Conservation (phyloP, 2,113 vertebrate species). For the Seriola quinqueradiata region DNA sequence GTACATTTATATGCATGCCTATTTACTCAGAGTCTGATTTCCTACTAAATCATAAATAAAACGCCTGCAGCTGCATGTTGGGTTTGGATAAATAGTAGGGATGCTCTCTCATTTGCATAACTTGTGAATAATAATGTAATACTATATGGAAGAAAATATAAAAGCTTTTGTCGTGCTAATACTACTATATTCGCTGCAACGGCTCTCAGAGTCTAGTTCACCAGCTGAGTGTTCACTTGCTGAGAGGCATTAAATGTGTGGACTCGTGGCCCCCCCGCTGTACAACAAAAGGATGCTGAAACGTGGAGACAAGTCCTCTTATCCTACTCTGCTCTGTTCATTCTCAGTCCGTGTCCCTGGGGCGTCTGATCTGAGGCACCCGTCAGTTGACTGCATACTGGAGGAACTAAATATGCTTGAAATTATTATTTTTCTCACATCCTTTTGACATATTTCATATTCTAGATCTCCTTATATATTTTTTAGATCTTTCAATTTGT, state of each 20-base stretch:
- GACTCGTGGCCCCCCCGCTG: not conserved
- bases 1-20: conserved; percentile 8
- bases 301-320: conserved; percentile 38
- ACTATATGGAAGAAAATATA: not conserved
- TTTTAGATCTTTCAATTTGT: not conserved
- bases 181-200: conserved; percentile 10
- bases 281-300: conserved; percentile 41
- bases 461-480: not conserved
- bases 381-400: conserved; percentile 9
- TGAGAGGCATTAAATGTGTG: conserved; percentile 29
- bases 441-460: not conserved
- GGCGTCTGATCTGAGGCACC: conserved; percentile 9
- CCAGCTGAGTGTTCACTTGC: conserved; percentile 16
- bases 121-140: conserved; percentile 2
- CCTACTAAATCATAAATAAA: conserved; percentile 16
- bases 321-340: conserved; percentile 21
- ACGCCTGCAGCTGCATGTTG: not conserved
- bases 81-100: conserved; percentile 12
- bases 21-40: conserved; percentile 1
- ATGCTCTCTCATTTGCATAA: conserved; percentile 40
- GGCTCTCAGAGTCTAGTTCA: not conserved
- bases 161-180: conserved; percentile 8
- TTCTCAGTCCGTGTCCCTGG: conserved; percentile 7
- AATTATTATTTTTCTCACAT: not conserved
- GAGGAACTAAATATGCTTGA: not conserved